Evolutionary conservation across 2,113 vertebrate genomes (phyloP).

Genomic region (Engystomops pustulosus): DNA sequence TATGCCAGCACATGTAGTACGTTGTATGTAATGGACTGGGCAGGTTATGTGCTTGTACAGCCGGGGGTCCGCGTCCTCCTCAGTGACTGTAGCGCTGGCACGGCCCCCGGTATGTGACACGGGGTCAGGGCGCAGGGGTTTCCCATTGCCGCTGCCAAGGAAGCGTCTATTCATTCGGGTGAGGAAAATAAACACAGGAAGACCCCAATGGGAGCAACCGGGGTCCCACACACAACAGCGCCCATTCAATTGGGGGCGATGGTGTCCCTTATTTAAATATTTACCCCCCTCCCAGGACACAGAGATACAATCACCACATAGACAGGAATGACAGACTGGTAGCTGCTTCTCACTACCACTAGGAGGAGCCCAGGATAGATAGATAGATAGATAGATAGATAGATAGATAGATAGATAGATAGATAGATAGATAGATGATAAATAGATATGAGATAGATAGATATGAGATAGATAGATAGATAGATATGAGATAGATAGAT

Average conservation of each 20-base stretch:
- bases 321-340: not conserved
- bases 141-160: conserved; percentile 33
- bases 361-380: not conserved
- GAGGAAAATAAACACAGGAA: not conserved
- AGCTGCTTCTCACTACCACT: not conserved
- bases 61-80: not conserved
- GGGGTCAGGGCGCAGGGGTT: not conserved
- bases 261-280: not conserved
- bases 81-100: not conserved
- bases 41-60: too few relatives aligned
- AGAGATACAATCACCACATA: not conserved
- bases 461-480: too few relatives aligned
- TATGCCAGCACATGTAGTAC: too few relatives aligned
- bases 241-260: too few relatives aligned
- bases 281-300: not conserved
- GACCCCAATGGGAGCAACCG: conserved; percentile 15
- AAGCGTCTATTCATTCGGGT: conserved; percentile 14
- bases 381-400: not conserved
- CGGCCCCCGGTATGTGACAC: not conserved
- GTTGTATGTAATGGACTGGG: too few relatives aligned
- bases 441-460: too few relatives aligned
- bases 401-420: not conserved
- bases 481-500: too few relatives aligned
- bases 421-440: not conserved
- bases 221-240: not conserved